Percentiles rank a stretch among this genome's conserved stretches.
phyloP scores from a whole-genome alignment of 2,888 invertebrate genomes.

The Lochmaea crataegi region DNA sequence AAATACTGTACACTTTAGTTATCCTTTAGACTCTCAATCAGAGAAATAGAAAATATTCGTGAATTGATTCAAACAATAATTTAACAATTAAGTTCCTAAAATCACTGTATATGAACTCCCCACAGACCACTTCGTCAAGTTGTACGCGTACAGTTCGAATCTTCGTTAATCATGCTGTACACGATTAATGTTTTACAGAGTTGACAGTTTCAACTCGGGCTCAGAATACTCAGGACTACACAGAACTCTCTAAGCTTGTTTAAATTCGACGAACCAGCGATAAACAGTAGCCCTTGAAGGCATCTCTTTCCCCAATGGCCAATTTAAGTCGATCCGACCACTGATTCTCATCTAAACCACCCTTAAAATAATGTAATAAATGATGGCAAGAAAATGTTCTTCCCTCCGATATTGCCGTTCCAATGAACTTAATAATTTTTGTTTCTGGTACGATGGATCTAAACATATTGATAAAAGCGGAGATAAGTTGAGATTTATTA shows the following conservation, averaged over 20 bases:
- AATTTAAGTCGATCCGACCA: slow-evolving; percentile 8
- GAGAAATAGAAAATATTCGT: too few relatives aligned
- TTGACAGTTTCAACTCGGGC: slow-evolving; percentile 4
- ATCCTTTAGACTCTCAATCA: too few relatives aligned
- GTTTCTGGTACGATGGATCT: background rate
- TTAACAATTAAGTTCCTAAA: background rate
- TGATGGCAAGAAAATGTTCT: background rate
- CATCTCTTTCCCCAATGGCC: slow-evolving; percentile 3
- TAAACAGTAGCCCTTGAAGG: slow-evolving; percentile 9
- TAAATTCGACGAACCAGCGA: slow-evolving; percentile 7
- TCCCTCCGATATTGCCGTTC: background rate
- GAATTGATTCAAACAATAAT: too few relatives aligned
- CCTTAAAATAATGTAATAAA: slow-evolving; percentile 2
- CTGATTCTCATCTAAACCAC: slow-evolving; percentile 7
- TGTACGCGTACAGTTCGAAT: slow-evolving; percentile 4
- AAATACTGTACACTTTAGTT: too few relatives aligned
- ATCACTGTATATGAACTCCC: too few relatives aligned
- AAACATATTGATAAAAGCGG: background rate
- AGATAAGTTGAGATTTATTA: background rate
- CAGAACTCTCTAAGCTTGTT: background rate
- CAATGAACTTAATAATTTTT: slow-evolving; percentile 1
- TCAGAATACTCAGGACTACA: background rate
- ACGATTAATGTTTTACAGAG: slow-evolving; percentile 10
- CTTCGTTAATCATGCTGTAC: slow-evolving; percentile 8
- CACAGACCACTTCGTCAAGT: background rate